Base-by-base conservation (phyloP, 2,797 vertebrate genomes). In the Yasuhikotakia modesta region DNA sequence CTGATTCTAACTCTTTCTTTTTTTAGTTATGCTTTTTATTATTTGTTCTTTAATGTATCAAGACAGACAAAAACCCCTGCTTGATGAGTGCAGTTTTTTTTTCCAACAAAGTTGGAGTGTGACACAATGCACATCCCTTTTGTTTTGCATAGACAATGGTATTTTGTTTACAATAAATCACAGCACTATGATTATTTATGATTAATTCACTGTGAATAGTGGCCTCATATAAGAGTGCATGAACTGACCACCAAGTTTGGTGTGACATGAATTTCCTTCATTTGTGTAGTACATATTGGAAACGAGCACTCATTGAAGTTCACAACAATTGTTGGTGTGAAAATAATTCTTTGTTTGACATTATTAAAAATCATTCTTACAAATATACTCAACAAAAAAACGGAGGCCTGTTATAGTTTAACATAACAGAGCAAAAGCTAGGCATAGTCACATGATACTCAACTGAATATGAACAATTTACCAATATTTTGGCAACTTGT, bases 201-300 rank as follows among this genome's bases (percentile, higher is more conserved):
- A 27, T 27, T 27, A 4, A 55, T 19, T 21, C 12, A 10, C 19
- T 22, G 11, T 87, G 63, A 88, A 87, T 82, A 79, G 76, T 53
- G 16, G 50, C 72, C 50, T 75, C 53, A 72, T 81, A 85, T 87
- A 60, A 78, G 72, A 72, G 50, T 64, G 72, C 53, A 21, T 60
- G 70, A 76, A 82, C 78, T 39, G 61, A 76, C 83, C 83, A 85
- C 75, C 69, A 79, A 84, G 82, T 67, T 85, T 80, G 78, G 68
- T 79, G 60, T 76, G 86, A 86, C 86, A 91, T 90, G 87, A 88
- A 91, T 90, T 92, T 91, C 89, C 85, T 88, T 87, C 81, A 88
- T 91, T 90, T 91, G 88, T 88, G 71, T 80, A 64, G 82, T 53
- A 71, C 48, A 66, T 70, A 60, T 87, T 89, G 81, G 81, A 86